phyloP scores from a whole-genome alignment of 2,888 invertebrate genomes.

The Chrysina gloriosa region DNA sequence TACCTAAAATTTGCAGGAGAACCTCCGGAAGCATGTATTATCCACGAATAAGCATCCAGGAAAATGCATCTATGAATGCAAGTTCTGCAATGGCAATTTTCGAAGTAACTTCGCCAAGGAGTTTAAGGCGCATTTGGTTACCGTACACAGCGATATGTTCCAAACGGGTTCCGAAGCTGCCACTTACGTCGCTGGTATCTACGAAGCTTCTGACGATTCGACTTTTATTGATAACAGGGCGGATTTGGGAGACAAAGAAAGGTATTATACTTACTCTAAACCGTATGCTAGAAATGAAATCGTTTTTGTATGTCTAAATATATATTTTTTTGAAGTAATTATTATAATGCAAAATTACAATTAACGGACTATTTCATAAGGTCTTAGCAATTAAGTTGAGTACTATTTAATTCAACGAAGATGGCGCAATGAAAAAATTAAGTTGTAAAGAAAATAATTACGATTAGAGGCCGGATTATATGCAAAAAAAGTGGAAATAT shows the following conservation, averaged over 20 bases:
- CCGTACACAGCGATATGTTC: conserved; percentile 69
- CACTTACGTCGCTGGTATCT: conserved; percentile 67
- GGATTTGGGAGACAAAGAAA: conserved; percentile 22
- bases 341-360: background rate
- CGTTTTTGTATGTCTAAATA: background rate
- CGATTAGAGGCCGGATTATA: too few relatives aligned
- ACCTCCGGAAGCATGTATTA: conserved; percentile 87
- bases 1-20: conserved; percentile 72
- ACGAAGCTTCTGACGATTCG: conserved; percentile 61
- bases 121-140: conserved; percentile 74
- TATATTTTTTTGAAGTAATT: background rate
- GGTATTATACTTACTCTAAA: conserved; percentile 10
- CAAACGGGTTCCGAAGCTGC: conserved; percentile 67
- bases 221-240: conserved; percentile 25
- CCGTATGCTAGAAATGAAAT: too few relatives aligned
- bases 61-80: conserved; percentile 82
- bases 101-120: conserved; percentile 76
- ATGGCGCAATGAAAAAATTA: too few relatives aligned
- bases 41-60: conserved; percentile 83
- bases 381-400: too few relatives aligned
- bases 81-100: conserved; percentile 69
- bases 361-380: too few relatives aligned
- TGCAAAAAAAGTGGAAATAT: too few relatives aligned
- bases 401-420: too few relatives aligned
- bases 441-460: too few relatives aligned